Conservation (phyloP, 2,113 vertebrate genomes). For the Pholis gunnellus region DNA sequence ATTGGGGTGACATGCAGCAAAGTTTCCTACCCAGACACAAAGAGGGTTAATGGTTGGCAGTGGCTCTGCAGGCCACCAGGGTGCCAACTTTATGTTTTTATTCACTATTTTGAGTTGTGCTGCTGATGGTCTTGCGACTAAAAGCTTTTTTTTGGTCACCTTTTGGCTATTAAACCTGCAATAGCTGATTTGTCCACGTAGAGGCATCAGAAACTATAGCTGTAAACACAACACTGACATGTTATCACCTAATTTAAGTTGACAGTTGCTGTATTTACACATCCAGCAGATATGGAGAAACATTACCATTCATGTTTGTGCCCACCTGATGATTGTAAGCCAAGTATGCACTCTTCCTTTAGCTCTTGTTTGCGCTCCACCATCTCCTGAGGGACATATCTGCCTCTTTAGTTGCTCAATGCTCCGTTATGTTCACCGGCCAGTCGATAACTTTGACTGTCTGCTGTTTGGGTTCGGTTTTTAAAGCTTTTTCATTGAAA, state of each 20-base stretch:
- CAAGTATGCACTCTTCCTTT: neutral
- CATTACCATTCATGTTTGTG: neutral
- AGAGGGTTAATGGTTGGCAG: neutral
- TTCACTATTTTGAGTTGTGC: no score
- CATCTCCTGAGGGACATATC: neutral
- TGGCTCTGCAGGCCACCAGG: neutral
- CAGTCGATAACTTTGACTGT: neutral
- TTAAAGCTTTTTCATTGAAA: neutral
- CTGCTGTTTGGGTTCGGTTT: neutral
- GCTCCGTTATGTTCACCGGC: no score
- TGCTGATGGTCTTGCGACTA: neutral
- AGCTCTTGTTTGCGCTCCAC: neutral
- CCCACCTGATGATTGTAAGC: neutral
- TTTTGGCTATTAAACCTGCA: neutral
- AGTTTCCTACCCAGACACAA: neutral
- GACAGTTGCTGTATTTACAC: neutral
- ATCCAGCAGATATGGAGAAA: neutral
- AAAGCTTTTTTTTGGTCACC: neutral
- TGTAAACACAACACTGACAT: neutral
- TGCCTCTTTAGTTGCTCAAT: no score
- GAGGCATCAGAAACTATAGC: slow-evolving; percentile 10
- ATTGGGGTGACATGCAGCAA: neutral
- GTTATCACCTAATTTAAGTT: no score
- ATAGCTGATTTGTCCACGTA: neutral
- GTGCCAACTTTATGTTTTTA: no score